Evolutionary conservation across 2,113 vertebrate genomes (phyloP), one percentile per base, ranked within the genome.

Genomic region (Platichthys flesus): DNA sequence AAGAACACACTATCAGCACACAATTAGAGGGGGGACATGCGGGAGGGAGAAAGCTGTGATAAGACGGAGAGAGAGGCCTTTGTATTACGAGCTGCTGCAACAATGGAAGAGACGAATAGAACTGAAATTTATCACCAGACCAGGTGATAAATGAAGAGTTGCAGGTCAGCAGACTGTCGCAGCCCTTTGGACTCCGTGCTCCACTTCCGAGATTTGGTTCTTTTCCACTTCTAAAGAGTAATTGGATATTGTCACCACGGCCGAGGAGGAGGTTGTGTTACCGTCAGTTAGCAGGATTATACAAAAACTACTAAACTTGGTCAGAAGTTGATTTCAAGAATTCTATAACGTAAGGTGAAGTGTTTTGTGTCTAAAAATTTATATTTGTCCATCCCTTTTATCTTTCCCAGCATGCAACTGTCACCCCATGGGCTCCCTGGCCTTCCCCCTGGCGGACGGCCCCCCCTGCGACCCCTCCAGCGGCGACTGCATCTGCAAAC

Each of bases 401-500:
- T 31, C 13, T 45, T 24, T 85, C 65, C 2, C 86, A 99, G 98
- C 93, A 5, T 99, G 98, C 80, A 92, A 87, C 90, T 99, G 98
- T 89, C 94, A 99, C 82, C 95, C 95, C 0, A 35, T 95, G 86
- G 98, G 98, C 77, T 97, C 97, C 0, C 91, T 96, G 45, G 6
- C 87, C 8, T 95, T 96, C 63, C 94, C 95, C 23, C 73, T 93
- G 71, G 93, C 89, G 3, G 92, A 93, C 0, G 51, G 63, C 74
- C 91, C 91, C 4, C 78, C 75, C 55, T 99, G 98, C 40, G 96
- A 98, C 85, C 95, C 97, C 64, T 92, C 93, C 87, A 97, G 95
- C 0, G 97, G 98, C 0, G 94, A 97, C 90, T 99, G 98, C 51
- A 92, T 96, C 85, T 99, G 98, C 88, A 99, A 98, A 86, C 96